Base-by-base conservation (phyloP, 2,797 vertebrate genomes). In the Aulostomus chinensis region DNA sequence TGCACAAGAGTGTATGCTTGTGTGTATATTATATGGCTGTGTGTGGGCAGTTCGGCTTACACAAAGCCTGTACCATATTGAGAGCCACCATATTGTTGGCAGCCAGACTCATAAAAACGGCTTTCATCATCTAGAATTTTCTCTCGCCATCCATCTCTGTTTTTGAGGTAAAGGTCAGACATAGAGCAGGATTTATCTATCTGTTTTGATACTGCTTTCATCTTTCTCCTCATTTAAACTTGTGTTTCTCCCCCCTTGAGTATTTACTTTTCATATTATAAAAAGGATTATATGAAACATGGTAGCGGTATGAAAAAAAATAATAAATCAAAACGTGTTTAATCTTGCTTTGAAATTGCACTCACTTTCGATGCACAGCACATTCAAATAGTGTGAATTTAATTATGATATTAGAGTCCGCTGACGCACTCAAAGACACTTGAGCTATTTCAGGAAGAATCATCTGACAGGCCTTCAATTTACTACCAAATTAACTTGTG, bases 1-100 rank as follows among this genome's bases (percentile, higher is more conserved):
- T 13, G 17, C 43, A 58, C 41, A 28, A 26, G 33, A 30, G 31
- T 29, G 30, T 46, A 60, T 46, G 54, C 17, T 12, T 58, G 31
- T 33, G 45, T 28, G n/a, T 36, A 47, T 16, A 40, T 70, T 61
- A 43, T 47, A 68, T 16, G 24, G 34, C 37, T 16, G 1, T 58
- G 57, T 80, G 81, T 83, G 74, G 82, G 76, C 63, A 66, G 78
- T 40, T 41, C 18, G 60, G 73, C 70, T 74, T 57, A 68, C 64
- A 78, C 60, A 81, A 76, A 62, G 59, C 58, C 30, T 1, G 55
- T 56, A 52, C 65, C 80, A 68, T 85, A 81, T 76, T 84, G 78
- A 78, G 48, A 68, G 59, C 15, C 53, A 78, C 52, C 78, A 81
- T 78, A 84, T 64, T 83, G 74, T 64, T 80, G 76, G 76, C 72